Evolutionary conservation across 1,140 invertebrate species (phyloP).

Genomic region (Drosophila lacteicornis): DNA sequence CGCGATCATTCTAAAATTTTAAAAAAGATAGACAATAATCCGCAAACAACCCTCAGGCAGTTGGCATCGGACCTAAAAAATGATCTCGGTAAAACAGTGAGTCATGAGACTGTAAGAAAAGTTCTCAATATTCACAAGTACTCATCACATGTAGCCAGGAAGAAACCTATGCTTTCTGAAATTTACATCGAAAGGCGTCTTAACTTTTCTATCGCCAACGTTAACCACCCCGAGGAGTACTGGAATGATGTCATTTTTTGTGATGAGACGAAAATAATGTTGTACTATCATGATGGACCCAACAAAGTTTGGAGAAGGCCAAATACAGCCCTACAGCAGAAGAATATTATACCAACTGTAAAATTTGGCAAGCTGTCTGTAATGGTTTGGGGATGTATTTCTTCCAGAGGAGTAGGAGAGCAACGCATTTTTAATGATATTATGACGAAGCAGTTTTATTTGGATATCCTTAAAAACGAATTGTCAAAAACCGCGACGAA

Average conservation of each 20-base stretch:
- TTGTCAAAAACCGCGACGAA: background rate
- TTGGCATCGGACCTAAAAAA: background rate
- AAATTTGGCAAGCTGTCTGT: background rate
- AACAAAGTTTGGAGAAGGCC: background rate
- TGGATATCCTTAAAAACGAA: background rate
- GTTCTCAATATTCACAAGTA: background rate
- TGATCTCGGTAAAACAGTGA: background rate
- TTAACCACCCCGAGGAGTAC: background rate
- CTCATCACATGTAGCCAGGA: background rate
- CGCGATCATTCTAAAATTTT: background rate
- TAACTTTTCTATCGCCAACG: background rate
- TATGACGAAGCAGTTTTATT: background rate
- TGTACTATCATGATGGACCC: background rate
- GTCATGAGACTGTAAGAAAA: background rate
- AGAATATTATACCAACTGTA: background rate
- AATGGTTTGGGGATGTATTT: background rate
- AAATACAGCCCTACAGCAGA: background rate
- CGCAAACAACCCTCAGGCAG: background rate
- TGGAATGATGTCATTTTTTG: background rate
- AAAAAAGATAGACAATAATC: background rate
- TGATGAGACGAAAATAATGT: background rate
- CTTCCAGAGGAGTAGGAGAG: background rate
- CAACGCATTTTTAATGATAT: background rate
- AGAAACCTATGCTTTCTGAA: too few relatives aligned
- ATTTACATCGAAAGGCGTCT: too few relatives aligned